Percentiles rank a stretch among this genome's conserved stretches.
phyloP scores from a whole-genome alignment of 2,888 invertebrate species.

The Chalcis sispes region DNA sequence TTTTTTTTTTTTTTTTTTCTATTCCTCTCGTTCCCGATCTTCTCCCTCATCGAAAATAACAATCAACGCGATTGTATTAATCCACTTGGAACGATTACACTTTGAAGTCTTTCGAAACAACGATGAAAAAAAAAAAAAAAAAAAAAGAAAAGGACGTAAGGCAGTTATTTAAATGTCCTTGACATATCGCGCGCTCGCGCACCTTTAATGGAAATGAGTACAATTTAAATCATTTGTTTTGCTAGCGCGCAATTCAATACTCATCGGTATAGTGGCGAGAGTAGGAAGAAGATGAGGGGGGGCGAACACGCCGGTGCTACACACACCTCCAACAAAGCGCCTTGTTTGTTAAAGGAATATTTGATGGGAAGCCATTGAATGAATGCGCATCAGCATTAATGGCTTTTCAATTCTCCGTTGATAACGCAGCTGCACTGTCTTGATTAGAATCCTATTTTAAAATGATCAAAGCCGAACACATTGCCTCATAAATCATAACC shows the following conservation, averaged over 20 bases:
- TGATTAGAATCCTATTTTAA: constrained; percentile 27
- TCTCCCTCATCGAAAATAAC: constrained; percentile 28
- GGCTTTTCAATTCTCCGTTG: not conserved
- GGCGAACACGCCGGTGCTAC: not conserved
- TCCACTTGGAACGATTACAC: constrained; percentile 39
- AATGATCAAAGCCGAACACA: constrained; percentile 11
- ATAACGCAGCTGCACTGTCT: not conserved
- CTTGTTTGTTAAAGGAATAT: constrained; percentile 41
- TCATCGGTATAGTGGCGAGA: not conserved
- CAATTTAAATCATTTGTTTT: constrained; percentile 46
- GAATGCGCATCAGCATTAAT: constrained; percentile 37
- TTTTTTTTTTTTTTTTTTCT: not conserved
- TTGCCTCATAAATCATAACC: not conserved
- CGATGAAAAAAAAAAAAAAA: constrained; percentile 18
- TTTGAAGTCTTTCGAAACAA: not conserved
- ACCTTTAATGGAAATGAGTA: constrained; percentile 40
- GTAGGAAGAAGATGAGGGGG: not conserved
- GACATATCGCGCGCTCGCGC: not conserved
- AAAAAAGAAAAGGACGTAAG: too few relatives aligned
- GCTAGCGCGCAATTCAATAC: constrained; percentile 1
- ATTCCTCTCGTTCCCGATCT: not conserved
- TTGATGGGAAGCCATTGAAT: constrained; percentile 33
- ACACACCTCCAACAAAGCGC: constrained; percentile 19
- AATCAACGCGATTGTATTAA: constrained; percentile 49
- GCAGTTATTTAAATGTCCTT: constrained; percentile 2